Conservation (phyloP, 2,113 vertebrate genomes). For the Erythrocebus patas region DNA sequence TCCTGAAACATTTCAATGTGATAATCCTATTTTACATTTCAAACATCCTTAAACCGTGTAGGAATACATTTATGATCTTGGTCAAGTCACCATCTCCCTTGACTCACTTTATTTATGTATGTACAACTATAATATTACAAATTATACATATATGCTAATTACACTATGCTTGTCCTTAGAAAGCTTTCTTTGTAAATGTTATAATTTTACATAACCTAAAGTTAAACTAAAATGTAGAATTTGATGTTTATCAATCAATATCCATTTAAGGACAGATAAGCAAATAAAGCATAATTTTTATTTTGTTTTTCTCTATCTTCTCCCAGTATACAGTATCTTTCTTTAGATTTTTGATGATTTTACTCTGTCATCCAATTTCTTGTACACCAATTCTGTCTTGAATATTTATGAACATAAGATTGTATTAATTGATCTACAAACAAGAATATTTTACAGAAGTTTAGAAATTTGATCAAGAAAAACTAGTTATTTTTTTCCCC, state of each 20-base stretch:
- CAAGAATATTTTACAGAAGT: neutral
- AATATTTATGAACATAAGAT: neutral
- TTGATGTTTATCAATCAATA: neutral
- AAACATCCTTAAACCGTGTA: neutral
- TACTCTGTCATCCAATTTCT: neutral
- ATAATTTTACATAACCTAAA: neutral
- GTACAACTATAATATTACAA: neutral
- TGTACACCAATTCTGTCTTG: neutral
- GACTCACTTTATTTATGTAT: neutral
- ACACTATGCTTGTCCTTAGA: neutral
- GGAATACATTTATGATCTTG: neutral
- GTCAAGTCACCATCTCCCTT: neutral
- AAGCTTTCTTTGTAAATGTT: neutral
- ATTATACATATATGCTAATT: neutral
- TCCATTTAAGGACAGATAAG: neutral
- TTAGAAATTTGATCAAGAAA: neutral
- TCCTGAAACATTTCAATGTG: neutral
- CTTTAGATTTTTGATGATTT: neutral
- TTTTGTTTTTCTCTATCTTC: neutral
- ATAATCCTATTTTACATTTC: neutral
- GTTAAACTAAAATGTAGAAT: neutral
- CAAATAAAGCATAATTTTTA: neutral
- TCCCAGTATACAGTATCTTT: neutral
- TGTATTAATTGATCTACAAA: neutral
- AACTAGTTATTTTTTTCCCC: neutral